Conservation (phyloP, 2,113 vertebrate species). For the Ceyx margarethae region DNA sequence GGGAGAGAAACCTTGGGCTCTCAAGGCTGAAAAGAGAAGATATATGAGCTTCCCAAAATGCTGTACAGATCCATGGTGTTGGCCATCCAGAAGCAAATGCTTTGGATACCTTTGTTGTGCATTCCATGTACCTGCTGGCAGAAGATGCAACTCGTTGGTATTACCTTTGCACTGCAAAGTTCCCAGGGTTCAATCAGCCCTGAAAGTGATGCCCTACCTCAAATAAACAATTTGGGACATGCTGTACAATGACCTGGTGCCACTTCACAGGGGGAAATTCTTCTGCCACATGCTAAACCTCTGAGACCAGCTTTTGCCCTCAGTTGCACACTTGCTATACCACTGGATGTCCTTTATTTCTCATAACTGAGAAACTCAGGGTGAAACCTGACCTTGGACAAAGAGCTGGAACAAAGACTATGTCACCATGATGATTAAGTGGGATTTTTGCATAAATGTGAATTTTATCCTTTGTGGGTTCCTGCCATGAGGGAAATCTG, state of each 20-base stretch:
- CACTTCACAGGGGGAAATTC: not conserved
- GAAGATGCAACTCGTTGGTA: not conserved
- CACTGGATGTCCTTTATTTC: not conserved
- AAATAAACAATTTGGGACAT: not conserved
- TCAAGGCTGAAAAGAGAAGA: not conserved
- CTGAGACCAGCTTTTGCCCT: not conserved
- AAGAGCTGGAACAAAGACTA: slow-evolving; percentile 28
- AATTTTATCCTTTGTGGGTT: slow-evolving; percentile 35
- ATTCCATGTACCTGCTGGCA: not conserved
- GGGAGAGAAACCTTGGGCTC: not conserved
- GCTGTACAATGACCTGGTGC: not conserved
- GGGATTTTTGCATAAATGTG: not conserved
- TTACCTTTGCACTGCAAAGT: not conserved
- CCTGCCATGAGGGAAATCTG: slow-evolving; percentile 14
- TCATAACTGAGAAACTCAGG: not conserved
- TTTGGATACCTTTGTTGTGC: not conserved
- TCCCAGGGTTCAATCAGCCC: not conserved
- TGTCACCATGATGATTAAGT: slow-evolving; percentile 28
- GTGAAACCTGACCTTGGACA: slow-evolving; percentile 23
- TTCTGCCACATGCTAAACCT: not conserved
- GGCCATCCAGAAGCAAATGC: not conserved
- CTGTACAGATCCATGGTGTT: not conserved
- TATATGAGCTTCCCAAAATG: not conserved
- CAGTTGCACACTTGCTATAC: not conserved
- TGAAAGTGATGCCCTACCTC: not conserved